A percentile compares a stretch with the other conserved stretches of the same genome.
Conservation (phyloP, 2,113 vertebrate species). For the Felis chaus region DNA sequence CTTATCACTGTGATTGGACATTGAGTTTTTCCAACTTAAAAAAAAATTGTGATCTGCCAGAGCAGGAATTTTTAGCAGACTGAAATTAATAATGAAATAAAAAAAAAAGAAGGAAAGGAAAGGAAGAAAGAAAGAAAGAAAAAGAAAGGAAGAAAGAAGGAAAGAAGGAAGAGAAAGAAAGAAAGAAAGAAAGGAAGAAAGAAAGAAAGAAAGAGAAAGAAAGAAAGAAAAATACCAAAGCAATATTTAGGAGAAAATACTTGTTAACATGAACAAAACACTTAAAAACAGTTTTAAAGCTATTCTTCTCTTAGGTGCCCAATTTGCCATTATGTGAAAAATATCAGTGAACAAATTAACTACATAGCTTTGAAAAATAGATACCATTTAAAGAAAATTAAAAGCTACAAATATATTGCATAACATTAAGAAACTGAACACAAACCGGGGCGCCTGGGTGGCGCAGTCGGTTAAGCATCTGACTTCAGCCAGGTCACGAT, state of each 20-base stretch:
- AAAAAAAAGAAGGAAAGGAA: not conserved
- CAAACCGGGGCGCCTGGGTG: too few species aligned
- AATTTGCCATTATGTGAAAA: not conserved
- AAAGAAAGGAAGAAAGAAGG: not conserved
- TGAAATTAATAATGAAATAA: not conserved
- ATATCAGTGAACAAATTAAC: not conserved
- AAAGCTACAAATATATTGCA: not conserved
- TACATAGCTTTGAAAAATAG: conserved; percentile 24
- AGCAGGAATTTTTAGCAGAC: not conserved
- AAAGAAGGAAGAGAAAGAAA: not conserved
- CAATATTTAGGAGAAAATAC: not conserved
- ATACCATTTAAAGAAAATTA: not conserved
- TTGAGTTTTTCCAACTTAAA: not conserved
- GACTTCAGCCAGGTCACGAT: too few species aligned
- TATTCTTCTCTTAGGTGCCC: not conserved
- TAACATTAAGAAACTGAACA: not conserved
- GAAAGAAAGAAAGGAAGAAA: not conserved
- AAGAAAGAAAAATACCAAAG: not conserved
- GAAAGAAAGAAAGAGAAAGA: not conserved
- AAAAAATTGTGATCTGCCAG: not conserved
- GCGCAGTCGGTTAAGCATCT: too few species aligned
- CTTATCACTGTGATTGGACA: not conserved
- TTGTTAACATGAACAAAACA: not conserved
- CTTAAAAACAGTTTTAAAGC: not conserved
- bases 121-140: too few species aligned